These are phyloP conservation scores for Rattus norvegicus DNA, from an alignment of 2,113 vertebrate genomes.

Conservation along the genomic window GRCr8 NC_086028.1:37792501-37793000, in stretches of 20 bases:
- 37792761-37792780: neutral
- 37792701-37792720: neutral
- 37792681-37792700: neutral
- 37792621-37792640: neutral
- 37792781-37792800: neutral
- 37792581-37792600: neutral
- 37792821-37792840: neutral
- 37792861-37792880: neutral
- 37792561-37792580: neutral
- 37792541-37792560: neutral
- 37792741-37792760: neutral
- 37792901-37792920: constrained; percentile 21
- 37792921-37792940: neutral
- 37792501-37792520: neutral
- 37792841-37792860: neutral
- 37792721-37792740: neutral
- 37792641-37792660: neutral
- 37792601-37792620: neutral
- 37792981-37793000: neutral
- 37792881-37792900: constrained; percentile 9
- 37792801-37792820: neutral
- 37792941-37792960: neutral
- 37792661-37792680: too few species aligned
- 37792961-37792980: neutral
- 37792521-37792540: neutral